Percentiles rank a stretch among this genome's conserved stretches.
phyloP scores from a whole-genome alignment of 2,113 vertebrate species.

The Pogona vitticeps region DNA sequence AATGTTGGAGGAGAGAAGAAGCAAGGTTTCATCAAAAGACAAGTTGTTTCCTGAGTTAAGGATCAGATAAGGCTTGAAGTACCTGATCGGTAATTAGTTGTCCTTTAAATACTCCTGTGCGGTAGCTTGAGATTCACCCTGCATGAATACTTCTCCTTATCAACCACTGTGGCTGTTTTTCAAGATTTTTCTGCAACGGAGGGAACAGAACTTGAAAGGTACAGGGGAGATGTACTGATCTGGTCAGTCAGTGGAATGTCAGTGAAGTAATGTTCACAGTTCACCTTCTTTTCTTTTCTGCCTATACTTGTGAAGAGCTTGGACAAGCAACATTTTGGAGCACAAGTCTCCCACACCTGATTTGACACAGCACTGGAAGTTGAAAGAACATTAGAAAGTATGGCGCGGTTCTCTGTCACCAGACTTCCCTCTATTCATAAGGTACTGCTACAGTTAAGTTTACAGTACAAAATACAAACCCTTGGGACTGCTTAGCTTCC shows the following conservation, averaged over 20 bases:
- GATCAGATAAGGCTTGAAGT: conserved; percentile 48
- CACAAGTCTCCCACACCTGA: no score
- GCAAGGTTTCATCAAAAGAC: background rate
- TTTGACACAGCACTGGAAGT: no score
- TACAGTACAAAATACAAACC: no score
- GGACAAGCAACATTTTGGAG: no score
- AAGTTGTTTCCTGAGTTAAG: conserved; percentile 19
- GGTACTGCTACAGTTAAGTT: no score
- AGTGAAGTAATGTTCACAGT: background rate
- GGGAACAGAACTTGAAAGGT: background rate
- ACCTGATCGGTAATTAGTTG: conserved; percentile 45
- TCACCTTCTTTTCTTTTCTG: background rate
- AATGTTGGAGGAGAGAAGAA: conserved; percentile 3
- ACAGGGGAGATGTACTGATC: background rate
- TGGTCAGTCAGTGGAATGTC: conserved; percentile 1
- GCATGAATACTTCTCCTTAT: conserved; percentile 51
- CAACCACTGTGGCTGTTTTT: background rate
- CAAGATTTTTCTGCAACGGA: conserved; percentile 34
- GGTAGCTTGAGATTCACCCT: conserved; percentile 54
- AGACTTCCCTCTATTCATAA: no score
- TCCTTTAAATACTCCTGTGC: conserved; percentile 39
- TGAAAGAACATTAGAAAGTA: no score
- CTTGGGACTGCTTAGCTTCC: no score
- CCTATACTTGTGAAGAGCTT: no score
- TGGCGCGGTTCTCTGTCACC: no score